phyloP scores from a whole-genome alignment of 2,888 invertebrate species.

The Apotomis turbidana region DNA sequence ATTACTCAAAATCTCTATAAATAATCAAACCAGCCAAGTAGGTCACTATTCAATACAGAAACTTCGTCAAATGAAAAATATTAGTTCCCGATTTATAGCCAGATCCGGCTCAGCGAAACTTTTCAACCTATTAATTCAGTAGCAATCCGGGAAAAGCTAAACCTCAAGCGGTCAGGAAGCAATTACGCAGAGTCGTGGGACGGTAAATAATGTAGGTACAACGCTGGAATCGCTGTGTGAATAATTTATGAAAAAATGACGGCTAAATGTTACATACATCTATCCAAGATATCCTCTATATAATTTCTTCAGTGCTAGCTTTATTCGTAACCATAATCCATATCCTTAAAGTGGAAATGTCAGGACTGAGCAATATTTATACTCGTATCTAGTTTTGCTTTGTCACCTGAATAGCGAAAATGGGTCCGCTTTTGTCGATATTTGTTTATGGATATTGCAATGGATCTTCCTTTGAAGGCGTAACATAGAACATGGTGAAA shows the following conservation, averaged over 20 bases:
- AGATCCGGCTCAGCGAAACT: conserved; percentile 21
- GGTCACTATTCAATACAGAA: neutral
- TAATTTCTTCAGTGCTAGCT: too few species aligned
- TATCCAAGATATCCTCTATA: too few species aligned
- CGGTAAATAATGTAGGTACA: conserved; percentile 8
- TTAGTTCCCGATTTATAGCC: conserved; percentile 17
- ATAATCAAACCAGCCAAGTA: neutral
- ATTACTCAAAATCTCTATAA: neutral
- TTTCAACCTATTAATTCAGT: conserved; percentile 31
- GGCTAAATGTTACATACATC: too few species aligned
- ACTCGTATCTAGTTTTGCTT: too few species aligned
- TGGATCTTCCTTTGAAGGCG: too few species aligned
- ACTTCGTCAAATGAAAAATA: conserved; percentile 22
- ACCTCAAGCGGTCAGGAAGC: conserved; percentile 39
- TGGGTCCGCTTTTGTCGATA: too few species aligned
- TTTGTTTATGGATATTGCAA: too few species aligned
- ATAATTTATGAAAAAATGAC: neutral
- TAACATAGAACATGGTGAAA: neutral
- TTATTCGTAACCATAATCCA: too few species aligned
- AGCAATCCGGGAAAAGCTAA: conserved; percentile 33
- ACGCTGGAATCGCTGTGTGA: neutral
- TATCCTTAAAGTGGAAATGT: too few species aligned
- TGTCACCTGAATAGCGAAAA: too few species aligned
- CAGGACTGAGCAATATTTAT: too few species aligned
- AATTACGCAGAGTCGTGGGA: conserved; percentile 27